These are phyloP conservation scores for Papilio elwesi DNA, from an alignment of 2,888 invertebrate genomes.

Conservation along the genomic window DNA sequence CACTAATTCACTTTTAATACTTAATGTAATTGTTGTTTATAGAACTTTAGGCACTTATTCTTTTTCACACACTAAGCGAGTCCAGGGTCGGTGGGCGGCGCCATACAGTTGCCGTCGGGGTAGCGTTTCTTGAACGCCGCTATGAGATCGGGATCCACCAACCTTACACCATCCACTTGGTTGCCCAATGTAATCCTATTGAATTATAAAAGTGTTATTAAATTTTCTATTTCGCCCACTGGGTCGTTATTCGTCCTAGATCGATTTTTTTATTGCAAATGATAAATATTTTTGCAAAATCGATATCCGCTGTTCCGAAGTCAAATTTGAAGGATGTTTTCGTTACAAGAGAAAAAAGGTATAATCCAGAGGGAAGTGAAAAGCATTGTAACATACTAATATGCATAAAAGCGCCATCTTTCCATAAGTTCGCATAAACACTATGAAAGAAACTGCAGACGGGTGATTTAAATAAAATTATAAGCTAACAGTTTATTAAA, in stretches of 20 bases:
- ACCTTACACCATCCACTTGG: constrained; percentile 96
- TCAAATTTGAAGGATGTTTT: neutral
- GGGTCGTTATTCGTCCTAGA: too few relatives aligned
- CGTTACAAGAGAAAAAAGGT: constrained; percentile 4
- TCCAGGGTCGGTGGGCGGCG: constrained; percentile 84
- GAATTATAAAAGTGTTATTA: constrained; percentile 28
- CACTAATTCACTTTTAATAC: neutral
- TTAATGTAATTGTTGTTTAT: too few relatives aligned
- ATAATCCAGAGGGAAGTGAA: neutral
- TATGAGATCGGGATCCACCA: constrained; percentile 96
- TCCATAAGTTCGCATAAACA: neutral
- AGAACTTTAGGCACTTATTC: neutral
- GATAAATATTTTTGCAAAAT: too few relatives aligned
- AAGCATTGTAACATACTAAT: neutral
- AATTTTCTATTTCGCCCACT: too few relatives aligned
- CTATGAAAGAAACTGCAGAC: too few relatives aligned
- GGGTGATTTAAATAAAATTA: too few relatives aligned
- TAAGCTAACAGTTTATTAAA: too few relatives aligned
- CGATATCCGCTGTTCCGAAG: too few relatives aligned
- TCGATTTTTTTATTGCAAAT: too few relatives aligned
- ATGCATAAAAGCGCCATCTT: constrained; percentile 1
- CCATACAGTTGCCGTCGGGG: constrained; percentile 93
- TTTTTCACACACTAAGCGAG: constrained; percentile 55
- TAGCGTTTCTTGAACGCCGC: constrained; percentile 95
- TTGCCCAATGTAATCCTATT: constrained; percentile 95